These are phyloP conservation scores for Steinernema hermaphroditum DNA, from an alignment of 2,888 invertebrate genomes.

Conservation along the genomic window DNA sequence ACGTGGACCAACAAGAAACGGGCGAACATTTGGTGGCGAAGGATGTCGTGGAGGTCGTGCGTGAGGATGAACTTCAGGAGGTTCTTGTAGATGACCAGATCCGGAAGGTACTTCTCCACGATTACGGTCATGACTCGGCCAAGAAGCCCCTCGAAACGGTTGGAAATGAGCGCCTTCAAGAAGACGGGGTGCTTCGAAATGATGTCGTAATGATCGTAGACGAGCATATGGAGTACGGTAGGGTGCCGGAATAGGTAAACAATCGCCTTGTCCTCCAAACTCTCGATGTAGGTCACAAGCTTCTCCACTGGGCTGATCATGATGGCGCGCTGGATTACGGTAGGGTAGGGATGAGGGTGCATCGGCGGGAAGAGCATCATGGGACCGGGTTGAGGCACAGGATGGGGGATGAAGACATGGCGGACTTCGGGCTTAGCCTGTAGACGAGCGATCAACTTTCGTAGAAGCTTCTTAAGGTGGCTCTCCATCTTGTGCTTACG, in stretches of 20 bases:
- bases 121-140: background rate
- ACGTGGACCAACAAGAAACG: background rate
- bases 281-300: background rate
- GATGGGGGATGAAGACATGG: conserved; percentile 10
- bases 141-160: background rate
- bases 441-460: background rate
- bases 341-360: background rate
- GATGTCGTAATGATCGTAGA: conserved; percentile 14
- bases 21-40: background rate
- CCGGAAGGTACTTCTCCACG: background rate
- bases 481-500: background rate
- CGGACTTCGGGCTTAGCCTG: background rate
- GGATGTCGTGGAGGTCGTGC: background rate
- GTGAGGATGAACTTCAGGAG: conserved; percentile 14
- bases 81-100: background rate
- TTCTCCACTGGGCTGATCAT: background rate
- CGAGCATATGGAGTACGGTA: conserved; percentile 6
- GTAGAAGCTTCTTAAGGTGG: background rate
- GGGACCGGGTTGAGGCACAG: background rate
- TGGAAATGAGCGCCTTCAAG: background rate
- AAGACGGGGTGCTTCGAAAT: background rate
- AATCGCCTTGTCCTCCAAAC: background rate
- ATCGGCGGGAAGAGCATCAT: background rate
- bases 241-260: background rate
- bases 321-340: background rate